phyloP scores from a whole-genome alignment of 2,113 vertebrate species.

The Caranx melampygus region DNA sequence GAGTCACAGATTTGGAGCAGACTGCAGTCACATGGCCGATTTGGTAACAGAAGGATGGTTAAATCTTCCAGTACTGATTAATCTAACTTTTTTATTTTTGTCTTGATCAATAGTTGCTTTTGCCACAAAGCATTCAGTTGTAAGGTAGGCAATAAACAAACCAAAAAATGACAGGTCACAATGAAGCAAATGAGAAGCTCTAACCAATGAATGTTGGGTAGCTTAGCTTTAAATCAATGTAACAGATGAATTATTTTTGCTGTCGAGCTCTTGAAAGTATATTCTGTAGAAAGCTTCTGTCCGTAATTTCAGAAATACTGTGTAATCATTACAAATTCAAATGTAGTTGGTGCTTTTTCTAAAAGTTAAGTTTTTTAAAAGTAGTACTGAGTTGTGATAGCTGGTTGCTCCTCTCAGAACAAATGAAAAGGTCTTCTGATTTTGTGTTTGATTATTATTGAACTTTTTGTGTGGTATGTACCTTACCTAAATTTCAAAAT shows the following conservation, averaged over 20 bases:
- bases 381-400: not conserved
- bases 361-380: not conserved
- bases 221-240: no score
- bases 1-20: constrained; percentile 15
- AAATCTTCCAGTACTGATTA: not conserved
- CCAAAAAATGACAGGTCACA: not conserved
- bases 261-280: not conserved
- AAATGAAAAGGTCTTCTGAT: not conserved
- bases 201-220: not conserved
- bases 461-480: not conserved
- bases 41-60: not conserved
- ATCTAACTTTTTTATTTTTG: not conserved
- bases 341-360: not conserved
- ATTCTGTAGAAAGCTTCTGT: not conserved
- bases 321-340: not conserved
- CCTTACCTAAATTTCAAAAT: not conserved
- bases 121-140: not conserved
- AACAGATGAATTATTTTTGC: not conserved
- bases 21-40: constrained; percentile 23
- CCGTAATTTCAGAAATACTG: not conserved
- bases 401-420: not conserved
- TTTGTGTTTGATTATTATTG: not conserved
- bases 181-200: not conserved
- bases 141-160: not conserved
- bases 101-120: no score